Evolutionary conservation across 2,113 vertebrate species (phyloP), one percentile per base, ranked within the genome.

Genomic region (Percopsis transmontana): DNA sequence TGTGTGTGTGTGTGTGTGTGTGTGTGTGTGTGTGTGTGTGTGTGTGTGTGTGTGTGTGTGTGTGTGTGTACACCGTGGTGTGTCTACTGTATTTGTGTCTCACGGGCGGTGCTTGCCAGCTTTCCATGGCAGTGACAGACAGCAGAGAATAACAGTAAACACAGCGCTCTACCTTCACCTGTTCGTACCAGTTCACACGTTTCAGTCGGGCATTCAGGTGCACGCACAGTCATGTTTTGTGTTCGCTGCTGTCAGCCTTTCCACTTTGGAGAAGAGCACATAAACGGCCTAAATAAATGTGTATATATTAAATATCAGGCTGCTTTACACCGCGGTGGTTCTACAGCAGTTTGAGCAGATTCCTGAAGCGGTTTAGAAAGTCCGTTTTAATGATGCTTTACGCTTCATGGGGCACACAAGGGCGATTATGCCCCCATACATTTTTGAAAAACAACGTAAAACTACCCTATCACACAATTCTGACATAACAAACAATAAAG

Each of bases 161-260:
- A 65, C 67, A 62, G 48, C 48, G 52, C 53, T 79, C 45, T 55
- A 21, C 55, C 44, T 67, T 42, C 60, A 66, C 68, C 56, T 67
- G 66, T 69, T 58, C 23, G 16, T 75, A 53, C 82, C 27, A 58
- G 67, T 47, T 50, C 27, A n/a, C 42, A 63, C 11, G 39, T 48
- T 67, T 39, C 12, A n/a, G 14, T 56, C 50, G 44, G 61, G 67
- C 58, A 10, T 79, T 74, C 42, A 60, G 67, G 63, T 80, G 76
- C 83, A 80, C 55, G 85, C 65, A 74, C 69, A 56, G 81, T 87
- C 85, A 80, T 77, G 85, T 74, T 66, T 27, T 58, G 72, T 4
- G 7, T 47, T 12, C 44, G 27, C 3, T 3, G 11, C 14, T 54
- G 21, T 50, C 38, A 50, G 60, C 60, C 41, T 27, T 72, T 20